Evolutionary conservation across 1,140 invertebrate species (phyloP).

Genomic region (Doryteuthis pealeii): DNA sequence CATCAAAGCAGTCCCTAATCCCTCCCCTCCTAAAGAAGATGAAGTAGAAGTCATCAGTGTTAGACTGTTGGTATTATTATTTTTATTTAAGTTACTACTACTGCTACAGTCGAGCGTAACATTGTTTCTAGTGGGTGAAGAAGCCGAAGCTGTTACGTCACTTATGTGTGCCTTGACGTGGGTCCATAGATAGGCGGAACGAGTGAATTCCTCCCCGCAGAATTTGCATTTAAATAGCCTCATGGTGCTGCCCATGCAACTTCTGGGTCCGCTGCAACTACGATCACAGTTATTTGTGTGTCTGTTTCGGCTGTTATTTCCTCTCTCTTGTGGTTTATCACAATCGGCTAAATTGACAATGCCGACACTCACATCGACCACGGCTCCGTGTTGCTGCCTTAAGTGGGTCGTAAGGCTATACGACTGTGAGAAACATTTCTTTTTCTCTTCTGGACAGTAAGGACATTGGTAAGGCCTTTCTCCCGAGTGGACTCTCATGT

Average conservation of each 20-base stretch:
- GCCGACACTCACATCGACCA: not conserved
- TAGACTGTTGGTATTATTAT: not conserved
- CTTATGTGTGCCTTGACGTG: not conserved
- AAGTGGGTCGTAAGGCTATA: not conserved
- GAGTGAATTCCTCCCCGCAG: not conserved
- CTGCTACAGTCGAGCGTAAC: not conserved
- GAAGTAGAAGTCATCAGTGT: not conserved
- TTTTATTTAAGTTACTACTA: not conserved
- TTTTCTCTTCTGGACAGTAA: constrained; percentile 34
- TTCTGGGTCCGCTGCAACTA: not conserved
- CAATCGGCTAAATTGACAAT: not conserved
- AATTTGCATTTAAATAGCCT: not conserved
- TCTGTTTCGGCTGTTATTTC: not conserved
- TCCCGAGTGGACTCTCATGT: constrained; percentile 82
- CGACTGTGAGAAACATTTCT: constrained; percentile 26
- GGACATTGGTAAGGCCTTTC: constrained; percentile 32
- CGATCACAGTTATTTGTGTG: constrained; percentile 8
- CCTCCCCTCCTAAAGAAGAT: not conserved
- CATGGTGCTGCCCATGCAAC: not conserved
- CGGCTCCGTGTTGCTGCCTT: not conserved
- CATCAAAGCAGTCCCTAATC: not conserved
- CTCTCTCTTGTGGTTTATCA: constrained; percentile 50
- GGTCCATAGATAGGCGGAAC: not conserved
- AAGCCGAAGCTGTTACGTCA: not conserved
- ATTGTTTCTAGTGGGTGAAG: not conserved